Base-by-base conservation (phyloP, 1,140 invertebrate species). In the Caerostris darwini region DNA sequence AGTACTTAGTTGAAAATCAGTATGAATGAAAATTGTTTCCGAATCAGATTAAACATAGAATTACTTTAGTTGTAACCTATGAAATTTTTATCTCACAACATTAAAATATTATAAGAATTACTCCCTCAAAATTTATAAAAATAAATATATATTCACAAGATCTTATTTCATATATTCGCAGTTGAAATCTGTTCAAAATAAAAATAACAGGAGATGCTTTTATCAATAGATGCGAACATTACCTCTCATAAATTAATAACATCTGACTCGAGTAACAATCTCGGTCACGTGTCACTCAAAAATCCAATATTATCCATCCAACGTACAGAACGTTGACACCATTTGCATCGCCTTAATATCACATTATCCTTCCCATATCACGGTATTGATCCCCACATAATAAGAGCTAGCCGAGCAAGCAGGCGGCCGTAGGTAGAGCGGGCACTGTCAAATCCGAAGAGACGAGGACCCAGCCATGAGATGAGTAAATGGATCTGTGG, bases 401-500 rank as follows among this genome's bases (percentile, higher is more conserved):
- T 77, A 77, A 77, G 71, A 77, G 50, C 53, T 77, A 50, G 71
- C 71, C 34, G 53, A 50, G 71, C 71, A 53, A 77, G 83, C 34
- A 34, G 34, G 34, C 34, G 34, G 34, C 34, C 57, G 57, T 50
- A 85, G 83, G 56, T 34, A 59, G 57, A 34, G 17, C n/a, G 5
- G 77, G 56, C 54, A 85, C 83, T 58, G 83, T 85, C 83, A 85
- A 85, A 85, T 85, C 56, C 83, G n/a, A n/a, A 85, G 56, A 58
- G 56, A 58, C 56, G 83, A 58, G 57, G 83, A 19, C 3, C 71
- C 53, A 12, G 34, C 10, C 14, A 58, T 57, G 83, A 12, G 56
- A 85, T 85, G 83, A 59, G 83, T 85, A 85, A 85, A 85, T 85
- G 83, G 56, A 14, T 85, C 57, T 85, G 83, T 85, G 83, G 83